These are phyloP conservation scores for Labeo rohita DNA, from an alignment of 2,113 vertebrate species.

Conservation along the genomic window DNA sequence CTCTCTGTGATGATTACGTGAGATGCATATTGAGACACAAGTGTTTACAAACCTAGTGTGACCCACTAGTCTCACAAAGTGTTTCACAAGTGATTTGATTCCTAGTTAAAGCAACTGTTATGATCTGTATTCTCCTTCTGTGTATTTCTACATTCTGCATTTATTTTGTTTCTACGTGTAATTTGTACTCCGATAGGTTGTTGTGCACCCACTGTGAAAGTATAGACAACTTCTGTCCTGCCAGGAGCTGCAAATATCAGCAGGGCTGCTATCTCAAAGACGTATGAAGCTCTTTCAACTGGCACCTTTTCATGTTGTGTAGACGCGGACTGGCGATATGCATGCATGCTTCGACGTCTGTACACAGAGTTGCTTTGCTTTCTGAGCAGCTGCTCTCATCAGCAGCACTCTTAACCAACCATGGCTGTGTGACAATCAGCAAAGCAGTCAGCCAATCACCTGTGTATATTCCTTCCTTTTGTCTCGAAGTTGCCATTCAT, in stretches of 20 bases:
- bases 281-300: constrained; percentile 7
- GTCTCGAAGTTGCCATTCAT: constrained; percentile 61
- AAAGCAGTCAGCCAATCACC: constrained; percentile 51
- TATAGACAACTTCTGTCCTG: constrained; percentile 4
- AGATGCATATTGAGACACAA: background rate
- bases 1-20: background rate
- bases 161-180: background rate
- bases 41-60: background rate
- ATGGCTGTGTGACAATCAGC: constrained; percentile 36
- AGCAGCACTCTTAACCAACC: constrained; percentile 33
- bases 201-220: constrained; percentile 12
- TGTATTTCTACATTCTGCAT: background rate
- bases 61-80: background rate
- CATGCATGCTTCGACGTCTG: constrained; percentile 16
- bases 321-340: background rate
- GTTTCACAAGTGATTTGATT: background rate
- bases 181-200: background rate
- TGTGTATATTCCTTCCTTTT: constrained; percentile 53
- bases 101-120: background rate
- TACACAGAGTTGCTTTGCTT: constrained; percentile 25
- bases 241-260: constrained; percentile 28
- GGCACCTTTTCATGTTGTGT: constrained; percentile 16
- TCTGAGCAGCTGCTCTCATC: constrained; percentile 35
- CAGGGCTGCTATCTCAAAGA: constrained; percentile 5
- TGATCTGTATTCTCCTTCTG: background rate